Percentiles rank a stretch among this genome's conserved stretches.
These are phyloP conservation scores for Sarcoramphus papa DNA, from an alignment of 2,797 vertebrate genomes.

Conservation along the genomic window DNA sequence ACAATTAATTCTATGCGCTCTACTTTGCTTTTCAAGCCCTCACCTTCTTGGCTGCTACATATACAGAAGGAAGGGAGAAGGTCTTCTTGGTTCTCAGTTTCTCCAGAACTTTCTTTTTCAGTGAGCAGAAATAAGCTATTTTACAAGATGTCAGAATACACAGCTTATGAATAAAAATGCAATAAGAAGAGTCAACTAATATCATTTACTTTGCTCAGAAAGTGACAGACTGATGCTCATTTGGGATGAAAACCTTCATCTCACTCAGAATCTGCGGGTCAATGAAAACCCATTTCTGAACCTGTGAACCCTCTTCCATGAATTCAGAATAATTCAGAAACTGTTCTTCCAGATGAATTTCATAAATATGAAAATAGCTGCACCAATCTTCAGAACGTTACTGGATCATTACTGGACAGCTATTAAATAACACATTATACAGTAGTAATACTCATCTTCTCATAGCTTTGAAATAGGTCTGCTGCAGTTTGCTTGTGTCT, in stretches of 20 bases:
- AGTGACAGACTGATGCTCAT: background rate
- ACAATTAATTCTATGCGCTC: background rate
- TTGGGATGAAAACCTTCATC: background rate
- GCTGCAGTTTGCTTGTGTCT: background rate
- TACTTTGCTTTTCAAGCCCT: background rate
- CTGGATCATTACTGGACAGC: background rate
- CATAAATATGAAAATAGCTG: constrained; percentile 29
- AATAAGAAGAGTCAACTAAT: background rate
- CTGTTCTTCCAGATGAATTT: background rate
- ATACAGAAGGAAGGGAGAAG: background rate
- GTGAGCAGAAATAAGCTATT: background rate
- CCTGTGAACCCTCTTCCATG: background rate
- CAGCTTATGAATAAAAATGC: background rate
- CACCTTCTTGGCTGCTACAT: background rate
- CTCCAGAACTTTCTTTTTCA: background rate
- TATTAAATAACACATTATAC: constrained; percentile 14
- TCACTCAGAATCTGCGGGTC: background rate
- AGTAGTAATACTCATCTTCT: background rate
- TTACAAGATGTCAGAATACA: background rate
- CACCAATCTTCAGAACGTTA: background rate
- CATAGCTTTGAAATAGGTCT: background rate
- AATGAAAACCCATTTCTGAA: constrained; percentile 5
- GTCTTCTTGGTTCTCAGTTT: background rate
- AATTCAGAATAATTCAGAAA: constrained; percentile 33
- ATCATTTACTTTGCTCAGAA: background rate